Percentiles rank a stretch among this genome's conserved stretches.
phyloP scores from a whole-genome alignment of 2,113 vertebrate species.

The Paralichthys olivaceus region DNA sequence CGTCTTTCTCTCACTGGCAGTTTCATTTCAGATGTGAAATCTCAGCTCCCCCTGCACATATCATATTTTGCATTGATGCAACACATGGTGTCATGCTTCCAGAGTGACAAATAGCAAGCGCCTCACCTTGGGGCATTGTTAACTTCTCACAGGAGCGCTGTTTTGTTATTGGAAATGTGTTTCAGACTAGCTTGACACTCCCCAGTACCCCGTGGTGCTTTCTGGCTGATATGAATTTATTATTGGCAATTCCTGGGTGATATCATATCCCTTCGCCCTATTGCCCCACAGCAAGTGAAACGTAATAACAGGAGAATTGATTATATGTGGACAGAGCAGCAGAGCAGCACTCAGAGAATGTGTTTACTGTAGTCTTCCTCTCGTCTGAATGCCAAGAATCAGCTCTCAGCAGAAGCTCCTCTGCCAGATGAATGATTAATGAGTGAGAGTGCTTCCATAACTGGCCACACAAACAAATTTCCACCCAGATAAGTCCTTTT shows the following conservation, averaged over 20 bases:
- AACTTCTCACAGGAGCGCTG: slow-evolving; percentile 59
- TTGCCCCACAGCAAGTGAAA: slow-evolving; percentile 59
- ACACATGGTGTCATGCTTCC: slow-evolving; percentile 25
- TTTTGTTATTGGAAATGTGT: slow-evolving; percentile 65
- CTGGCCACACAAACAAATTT: slow-evolving; percentile 53
- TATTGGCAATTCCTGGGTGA: slow-evolving; percentile 52
- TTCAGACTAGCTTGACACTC: slow-evolving; percentile 46
- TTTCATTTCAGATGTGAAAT: slow-evolving; percentile 54
- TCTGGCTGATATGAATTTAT: slow-evolving; percentile 61
- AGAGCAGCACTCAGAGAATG: slow-evolving; percentile 58
- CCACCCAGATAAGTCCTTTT: slow-evolving; percentile 43
- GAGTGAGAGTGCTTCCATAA: slow-evolving; percentile 56
- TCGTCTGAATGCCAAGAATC: slow-evolving; percentile 59
- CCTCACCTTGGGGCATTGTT: slow-evolving; percentile 62
- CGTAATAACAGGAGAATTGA: slow-evolving; percentile 64
- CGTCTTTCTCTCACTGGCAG: slow-evolving; percentile 46
- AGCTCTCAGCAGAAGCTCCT: slow-evolving; percentile 51
- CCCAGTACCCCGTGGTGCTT: slow-evolving; percentile 41
- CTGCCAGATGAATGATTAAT: slow-evolving; percentile 73
- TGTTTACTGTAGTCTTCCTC: slow-evolving; percentile 65
- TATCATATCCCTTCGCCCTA: slow-evolving; percentile 51
- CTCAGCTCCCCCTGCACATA: slow-evolving; percentile 7
- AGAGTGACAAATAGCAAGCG: slow-evolving; percentile 57
- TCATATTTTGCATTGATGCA: slow-evolving; percentile 35
- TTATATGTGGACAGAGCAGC: slow-evolving; percentile 49